Conservation (phyloP, 2,113 vertebrate species). For the Laticauda laticaudata region DNA sequence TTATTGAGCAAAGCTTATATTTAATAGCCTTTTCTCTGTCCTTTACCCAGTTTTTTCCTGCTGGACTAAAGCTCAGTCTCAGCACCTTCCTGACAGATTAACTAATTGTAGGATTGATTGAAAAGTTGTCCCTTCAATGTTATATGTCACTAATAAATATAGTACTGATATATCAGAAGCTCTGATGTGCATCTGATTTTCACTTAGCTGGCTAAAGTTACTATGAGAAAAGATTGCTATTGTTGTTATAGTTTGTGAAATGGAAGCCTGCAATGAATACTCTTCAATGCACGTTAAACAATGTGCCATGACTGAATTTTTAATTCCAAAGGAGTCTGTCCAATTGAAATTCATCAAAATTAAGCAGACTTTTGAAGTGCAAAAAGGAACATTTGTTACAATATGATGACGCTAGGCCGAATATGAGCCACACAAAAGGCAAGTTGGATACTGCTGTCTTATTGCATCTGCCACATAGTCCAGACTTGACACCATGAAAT, state of each 20-base stretch:
- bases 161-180: no score
- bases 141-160: no score
- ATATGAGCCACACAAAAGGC: not conserved
- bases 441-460: not conserved
- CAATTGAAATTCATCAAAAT: not conserved
- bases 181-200: no score
- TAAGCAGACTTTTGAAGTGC: not conserved
- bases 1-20: no score
- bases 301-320: not conserved
- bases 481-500: not conserved
- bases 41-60: no score
- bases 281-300: not conserved
- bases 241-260: not conserved
- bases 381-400: not conserved
- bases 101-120: not conserved
- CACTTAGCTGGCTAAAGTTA: not conserved
- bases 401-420: not conserved
- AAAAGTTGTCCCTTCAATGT: no score
- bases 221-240: not conserved
- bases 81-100: not conserved
- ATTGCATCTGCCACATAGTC: not conserved
- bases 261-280: not conserved
- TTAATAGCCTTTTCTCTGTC: no score
- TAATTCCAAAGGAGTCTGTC: not conserved
- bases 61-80: no score